These are phyloP conservation scores for Halictus quadricinctus DNA, from an alignment of 2,888 invertebrate genomes.

Conservation along the genomic window DNA sequence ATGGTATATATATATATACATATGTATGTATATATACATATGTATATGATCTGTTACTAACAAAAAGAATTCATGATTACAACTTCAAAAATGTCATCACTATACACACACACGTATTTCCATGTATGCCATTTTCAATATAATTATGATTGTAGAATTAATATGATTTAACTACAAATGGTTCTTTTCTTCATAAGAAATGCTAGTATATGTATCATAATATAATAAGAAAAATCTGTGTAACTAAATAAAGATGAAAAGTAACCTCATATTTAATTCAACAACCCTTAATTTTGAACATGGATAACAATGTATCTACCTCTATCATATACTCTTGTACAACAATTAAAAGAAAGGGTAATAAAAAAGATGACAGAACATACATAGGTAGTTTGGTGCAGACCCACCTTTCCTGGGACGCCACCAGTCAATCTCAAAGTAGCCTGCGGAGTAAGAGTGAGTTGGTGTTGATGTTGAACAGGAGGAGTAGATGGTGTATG, in stretches of 20 bases:
- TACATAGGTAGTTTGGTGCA: slow-evolving; percentile 83
- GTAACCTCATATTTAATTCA: slow-evolving; percentile 61
- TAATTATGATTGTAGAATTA: slow-evolving; percentile 54
- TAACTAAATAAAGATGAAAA: slow-evolving; percentile 43
- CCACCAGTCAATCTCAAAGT: slow-evolving; percentile 98
- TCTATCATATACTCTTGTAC: slow-evolving; percentile 69
- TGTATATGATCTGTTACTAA: not conserved
- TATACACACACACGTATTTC: slow-evolving; percentile 35
- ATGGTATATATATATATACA: not conserved
- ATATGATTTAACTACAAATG: slow-evolving; percentile 18
- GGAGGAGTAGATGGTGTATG: slow-evolving; percentile 83
- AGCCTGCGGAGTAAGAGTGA: slow-evolving; percentile 91
- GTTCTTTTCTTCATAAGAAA: slow-evolving; percentile 18
- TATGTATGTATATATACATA: not conserved
- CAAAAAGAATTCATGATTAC: not conserved
- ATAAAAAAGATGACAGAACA: slow-evolving; percentile 81
- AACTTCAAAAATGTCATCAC: not conserved
- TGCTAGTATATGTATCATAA: slow-evolving; percentile 1
- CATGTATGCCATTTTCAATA: slow-evolving; percentile 56
- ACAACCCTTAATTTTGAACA: slow-evolving; percentile 53
- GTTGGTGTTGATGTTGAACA: slow-evolving; percentile 82
- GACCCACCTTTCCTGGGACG: slow-evolving; percentile 97
- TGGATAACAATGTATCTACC: slow-evolving; percentile 67
- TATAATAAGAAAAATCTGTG: slow-evolving; percentile 34
- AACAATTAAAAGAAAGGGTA: slow-evolving; percentile 72